These are phyloP conservation scores for Odobenus rosmarus DNA, from an alignment of 2,113 vertebrate species.

Conservation along the genomic window DNA sequence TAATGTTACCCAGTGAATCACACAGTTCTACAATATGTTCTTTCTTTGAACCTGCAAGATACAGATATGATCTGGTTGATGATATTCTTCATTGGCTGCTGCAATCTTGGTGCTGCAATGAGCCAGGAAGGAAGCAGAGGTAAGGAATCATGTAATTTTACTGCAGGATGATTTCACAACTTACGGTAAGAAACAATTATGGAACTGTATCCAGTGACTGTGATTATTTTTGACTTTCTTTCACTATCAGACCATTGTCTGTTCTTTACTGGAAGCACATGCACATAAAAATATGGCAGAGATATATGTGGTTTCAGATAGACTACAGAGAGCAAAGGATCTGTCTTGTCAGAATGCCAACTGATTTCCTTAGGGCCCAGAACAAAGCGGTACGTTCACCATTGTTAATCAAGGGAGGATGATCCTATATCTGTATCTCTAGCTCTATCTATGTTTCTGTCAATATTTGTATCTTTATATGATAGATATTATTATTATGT, in stretches of 20 bases:
- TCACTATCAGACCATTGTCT: neutral
- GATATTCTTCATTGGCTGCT: neutral
- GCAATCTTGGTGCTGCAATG: neutral
- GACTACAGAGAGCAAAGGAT: neutral
- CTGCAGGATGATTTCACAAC: neutral
- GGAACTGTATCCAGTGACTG: neutral
- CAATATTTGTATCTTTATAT: neutral
- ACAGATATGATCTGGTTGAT: neutral
- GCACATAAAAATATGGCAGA: neutral
- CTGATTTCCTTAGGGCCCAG: neutral
- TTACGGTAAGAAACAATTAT: neutral
- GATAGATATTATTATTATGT: neutral
- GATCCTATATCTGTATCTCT: too few relatives aligned
- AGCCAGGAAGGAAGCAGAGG: neutral
- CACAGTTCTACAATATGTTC: neutral
- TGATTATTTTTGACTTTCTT: neutral
- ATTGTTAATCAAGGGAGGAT: neutral
- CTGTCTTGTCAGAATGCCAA: neutral
- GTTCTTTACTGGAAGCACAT: neutral
- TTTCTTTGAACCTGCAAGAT: constrained; percentile 12
- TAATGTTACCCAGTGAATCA: neutral
- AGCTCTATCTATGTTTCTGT: neutral
- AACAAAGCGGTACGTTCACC: neutral
- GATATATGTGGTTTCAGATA: neutral
- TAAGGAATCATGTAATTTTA: neutral